Conservation (phyloP, 2,888 invertebrate genomes). For the Bedellia somnulentella region DNA sequence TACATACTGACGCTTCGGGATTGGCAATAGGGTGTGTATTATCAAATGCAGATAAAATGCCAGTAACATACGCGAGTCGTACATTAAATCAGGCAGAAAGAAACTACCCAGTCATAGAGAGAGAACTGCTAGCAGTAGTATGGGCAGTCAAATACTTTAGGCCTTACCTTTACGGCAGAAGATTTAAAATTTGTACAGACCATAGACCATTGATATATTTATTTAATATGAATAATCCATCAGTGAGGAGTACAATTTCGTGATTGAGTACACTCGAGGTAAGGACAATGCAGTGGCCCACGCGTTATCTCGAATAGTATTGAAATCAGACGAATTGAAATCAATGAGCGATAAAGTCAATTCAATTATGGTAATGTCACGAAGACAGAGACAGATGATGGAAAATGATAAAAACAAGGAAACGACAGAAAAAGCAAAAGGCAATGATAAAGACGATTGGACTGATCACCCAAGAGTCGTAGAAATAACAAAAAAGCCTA, state of each 20-base stretch:
- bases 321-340: slow-evolving; percentile 10
- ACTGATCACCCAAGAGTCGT: slow-evolving; percentile 10
- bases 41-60: background rate
- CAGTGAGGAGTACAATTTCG: background rate
- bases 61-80: background rate
- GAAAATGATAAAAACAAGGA: slow-evolving; percentile 2
- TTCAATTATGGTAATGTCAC: slow-evolving; percentile 7
- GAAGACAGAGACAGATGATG: slow-evolving; percentile 8
- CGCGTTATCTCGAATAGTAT: background rate
- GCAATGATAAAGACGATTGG: slow-evolving; percentile 4
- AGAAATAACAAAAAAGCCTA: slow-evolving; percentile 11
- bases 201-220: background rate
- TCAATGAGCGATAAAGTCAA: slow-evolving; percentile 3
- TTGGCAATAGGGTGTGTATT: background rate
- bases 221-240: background rate
- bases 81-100: slow-evolving; percentile 1
- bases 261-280: background rate
- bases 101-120: slow-evolving; percentile 4
- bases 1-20: slow-evolving; percentile 3
- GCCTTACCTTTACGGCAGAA: background rate
- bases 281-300: background rate
- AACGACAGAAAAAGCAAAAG: background rate
- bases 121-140: background rate
- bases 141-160: background rate
- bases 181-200: background rate